Evolutionary conservation across 2,113 vertebrate genomes (phyloP).

Genomic region (Leiothrix lutea): DNA sequence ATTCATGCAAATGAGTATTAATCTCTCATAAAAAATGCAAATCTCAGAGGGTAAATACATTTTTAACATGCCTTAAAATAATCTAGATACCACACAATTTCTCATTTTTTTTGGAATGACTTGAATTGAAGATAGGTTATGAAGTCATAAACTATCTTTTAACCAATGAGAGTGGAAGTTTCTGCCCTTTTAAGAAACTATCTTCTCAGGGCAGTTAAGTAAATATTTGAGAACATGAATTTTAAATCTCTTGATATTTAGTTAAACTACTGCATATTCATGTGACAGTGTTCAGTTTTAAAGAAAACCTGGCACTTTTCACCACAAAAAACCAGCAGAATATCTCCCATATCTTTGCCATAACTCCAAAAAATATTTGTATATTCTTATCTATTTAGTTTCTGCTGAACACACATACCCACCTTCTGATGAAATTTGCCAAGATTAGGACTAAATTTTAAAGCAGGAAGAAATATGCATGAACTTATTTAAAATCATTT

Average conservation of each 20-base stretch:
- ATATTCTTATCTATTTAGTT: neutral
- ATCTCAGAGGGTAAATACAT: neutral
- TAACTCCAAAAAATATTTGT: neutral
- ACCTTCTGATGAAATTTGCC: neutral
- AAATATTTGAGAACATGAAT: neutral
- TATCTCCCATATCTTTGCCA: neutral
- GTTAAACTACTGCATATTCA: slow-evolving; percentile 2
- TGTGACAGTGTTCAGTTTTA: neutral
- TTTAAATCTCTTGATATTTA: neutral
- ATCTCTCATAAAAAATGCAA: neutral
- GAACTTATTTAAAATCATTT: neutral
- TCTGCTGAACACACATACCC: neutral
- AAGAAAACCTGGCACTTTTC: neutral
- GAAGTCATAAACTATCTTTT: neutral
- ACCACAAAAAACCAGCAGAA: neutral
- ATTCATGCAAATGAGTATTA: neutral
- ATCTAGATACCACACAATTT: neutral
- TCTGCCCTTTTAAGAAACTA: neutral
- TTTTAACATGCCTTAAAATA: neutral
- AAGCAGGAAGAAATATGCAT: neutral
- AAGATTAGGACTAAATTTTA: neutral
- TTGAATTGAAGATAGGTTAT: neutral
- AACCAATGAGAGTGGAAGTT: neutral
- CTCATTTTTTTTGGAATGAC: neutral
- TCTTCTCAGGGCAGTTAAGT: neutral